Conservation (phyloP, 2,888 invertebrate species). For the Laspeyria flexula region DNA sequence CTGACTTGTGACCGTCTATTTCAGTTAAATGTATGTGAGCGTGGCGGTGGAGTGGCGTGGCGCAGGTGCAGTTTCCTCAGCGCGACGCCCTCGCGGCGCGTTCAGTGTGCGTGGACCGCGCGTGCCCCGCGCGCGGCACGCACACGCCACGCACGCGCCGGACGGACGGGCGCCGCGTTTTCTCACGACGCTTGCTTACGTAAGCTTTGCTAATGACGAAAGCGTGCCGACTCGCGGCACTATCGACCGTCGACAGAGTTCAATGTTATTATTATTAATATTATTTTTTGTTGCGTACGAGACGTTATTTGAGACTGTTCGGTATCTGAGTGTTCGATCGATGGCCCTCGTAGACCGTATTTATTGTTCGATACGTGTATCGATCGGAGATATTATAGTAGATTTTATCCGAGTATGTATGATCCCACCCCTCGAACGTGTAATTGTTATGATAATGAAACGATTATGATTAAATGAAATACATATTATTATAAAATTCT, state of each 20-base stretch:
- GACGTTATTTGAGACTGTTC: slow-evolving; percentile 83
- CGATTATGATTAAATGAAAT: slow-evolving; percentile 62
- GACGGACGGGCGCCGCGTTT: slow-evolving; percentile 46
- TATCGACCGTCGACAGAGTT: slow-evolving; percentile 53
- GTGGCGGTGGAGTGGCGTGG: slow-evolving; percentile 88
- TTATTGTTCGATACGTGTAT: slow-evolving; percentile 64
- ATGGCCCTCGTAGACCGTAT: slow-evolving; percentile 73
- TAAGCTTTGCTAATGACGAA: slow-evolving; percentile 83
- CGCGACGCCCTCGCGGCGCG: slow-evolving; percentile 95
- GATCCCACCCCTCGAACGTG: slow-evolving; percentile 71
- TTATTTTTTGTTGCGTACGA: slow-evolving; percentile 80
- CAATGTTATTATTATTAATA: slow-evolving; percentile 55
- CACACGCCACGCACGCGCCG: slow-evolving; percentile 62
- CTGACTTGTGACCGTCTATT: slow-evolving; percentile 5
- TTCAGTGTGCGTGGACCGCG: slow-evolving; percentile 81
- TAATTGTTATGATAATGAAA: slow-evolving; percentile 74
- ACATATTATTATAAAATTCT: slow-evolving; percentile 65
- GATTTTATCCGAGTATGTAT: slow-evolving; percentile 62
- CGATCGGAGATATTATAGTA: slow-evolving; percentile 59
- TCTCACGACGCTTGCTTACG: slow-evolving; percentile 81
- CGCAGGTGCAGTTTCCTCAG: slow-evolving; percentile 50
- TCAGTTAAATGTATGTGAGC: slow-evolving; percentile 82
- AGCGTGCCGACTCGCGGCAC: slow-evolving; percentile 66
- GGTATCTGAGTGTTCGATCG: slow-evolving; percentile 76
- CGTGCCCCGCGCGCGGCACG: slow-evolving; percentile 91